phyloP scores from a whole-genome alignment of 2,797 vertebrate species.

The Phalanger gymnotis region DNA sequence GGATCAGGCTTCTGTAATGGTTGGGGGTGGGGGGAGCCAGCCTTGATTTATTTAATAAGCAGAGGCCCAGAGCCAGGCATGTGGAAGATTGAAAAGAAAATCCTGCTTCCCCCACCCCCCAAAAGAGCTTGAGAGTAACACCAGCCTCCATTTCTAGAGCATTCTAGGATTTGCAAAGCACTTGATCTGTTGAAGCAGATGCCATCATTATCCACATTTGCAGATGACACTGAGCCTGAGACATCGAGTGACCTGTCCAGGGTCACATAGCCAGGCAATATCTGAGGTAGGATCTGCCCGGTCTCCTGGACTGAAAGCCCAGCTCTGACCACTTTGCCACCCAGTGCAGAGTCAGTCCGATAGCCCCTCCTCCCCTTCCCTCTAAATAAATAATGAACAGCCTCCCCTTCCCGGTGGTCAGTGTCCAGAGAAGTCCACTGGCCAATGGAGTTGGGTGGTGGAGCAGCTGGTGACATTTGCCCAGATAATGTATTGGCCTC shows the following conservation, averaged over 20 bases:
- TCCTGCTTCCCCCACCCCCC: rapidly evolving
- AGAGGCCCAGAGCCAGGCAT: background rate
- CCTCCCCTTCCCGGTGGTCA: background rate
- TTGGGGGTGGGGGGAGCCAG: background rate
- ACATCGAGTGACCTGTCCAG: background rate
- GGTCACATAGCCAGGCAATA: background rate
- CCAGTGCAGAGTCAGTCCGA: background rate
- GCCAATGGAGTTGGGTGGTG: background rate
- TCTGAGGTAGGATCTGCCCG: background rate
- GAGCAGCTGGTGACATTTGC: background rate
- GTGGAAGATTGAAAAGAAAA: no score
- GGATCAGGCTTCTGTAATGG: background rate
- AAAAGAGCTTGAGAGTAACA: background rate
- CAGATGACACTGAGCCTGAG: background rate
- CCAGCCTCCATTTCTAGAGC: background rate
- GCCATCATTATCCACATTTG: no score
- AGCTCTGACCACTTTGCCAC: background rate
- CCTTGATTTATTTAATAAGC: rapidly evolving
- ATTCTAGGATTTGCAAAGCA: background rate
- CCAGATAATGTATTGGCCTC: background rate
- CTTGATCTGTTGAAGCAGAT: background rate
- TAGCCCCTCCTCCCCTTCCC: background rate
- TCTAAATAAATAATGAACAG: background rate
- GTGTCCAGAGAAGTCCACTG: background rate
- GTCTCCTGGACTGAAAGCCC: background rate